A percentile compares a stretch with the other conserved stretches of the same genome.
phyloP scores from a whole-genome alignment of 2,113 vertebrate genomes.

The Casuarius casuarius region DNA sequence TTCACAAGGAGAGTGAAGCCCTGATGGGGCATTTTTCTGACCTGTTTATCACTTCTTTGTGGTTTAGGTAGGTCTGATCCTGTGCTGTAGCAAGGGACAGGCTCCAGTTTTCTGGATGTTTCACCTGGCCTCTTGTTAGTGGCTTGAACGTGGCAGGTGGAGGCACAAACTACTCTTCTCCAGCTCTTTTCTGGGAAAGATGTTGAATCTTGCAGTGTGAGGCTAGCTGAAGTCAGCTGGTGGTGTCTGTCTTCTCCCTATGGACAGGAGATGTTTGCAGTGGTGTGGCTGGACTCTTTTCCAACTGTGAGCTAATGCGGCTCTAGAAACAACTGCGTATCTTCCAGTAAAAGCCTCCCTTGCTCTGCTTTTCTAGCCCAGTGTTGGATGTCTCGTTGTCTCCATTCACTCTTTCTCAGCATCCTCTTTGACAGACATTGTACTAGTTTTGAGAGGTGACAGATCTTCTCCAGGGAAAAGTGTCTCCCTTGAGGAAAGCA shows the following conservation, averaged over 20 bases:
- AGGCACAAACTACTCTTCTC: background rate
- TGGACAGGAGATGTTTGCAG: background rate
- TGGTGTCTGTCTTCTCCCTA: background rate
- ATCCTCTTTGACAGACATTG: fast-evolving
- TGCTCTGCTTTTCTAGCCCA: background rate
- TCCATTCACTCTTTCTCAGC: background rate
- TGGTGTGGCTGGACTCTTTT: background rate
- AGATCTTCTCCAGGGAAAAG: background rate
- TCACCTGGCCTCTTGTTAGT: background rate
- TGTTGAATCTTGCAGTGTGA: fast-evolving
- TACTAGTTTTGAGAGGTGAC: background rate
- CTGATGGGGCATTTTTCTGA: background rate
- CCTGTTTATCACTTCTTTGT: background rate
- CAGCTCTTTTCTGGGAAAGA: background rate
- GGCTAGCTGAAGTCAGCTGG: background rate
- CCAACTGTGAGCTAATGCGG: slow-evolving; percentile 34
- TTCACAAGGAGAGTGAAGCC: background rate
- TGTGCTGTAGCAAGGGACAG: background rate
- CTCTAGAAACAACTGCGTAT: background rate
- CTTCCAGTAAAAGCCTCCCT: slow-evolving; percentile 9
- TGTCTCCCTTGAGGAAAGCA: background rate
- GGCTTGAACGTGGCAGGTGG: background rate
- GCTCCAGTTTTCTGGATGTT: background rate
- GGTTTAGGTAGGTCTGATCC: background rate
- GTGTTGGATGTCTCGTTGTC: background rate